Evolutionary conservation across 2,888 invertebrate genomes (phyloP).

Genomic region (Therioaphis trifolii): DNA sequence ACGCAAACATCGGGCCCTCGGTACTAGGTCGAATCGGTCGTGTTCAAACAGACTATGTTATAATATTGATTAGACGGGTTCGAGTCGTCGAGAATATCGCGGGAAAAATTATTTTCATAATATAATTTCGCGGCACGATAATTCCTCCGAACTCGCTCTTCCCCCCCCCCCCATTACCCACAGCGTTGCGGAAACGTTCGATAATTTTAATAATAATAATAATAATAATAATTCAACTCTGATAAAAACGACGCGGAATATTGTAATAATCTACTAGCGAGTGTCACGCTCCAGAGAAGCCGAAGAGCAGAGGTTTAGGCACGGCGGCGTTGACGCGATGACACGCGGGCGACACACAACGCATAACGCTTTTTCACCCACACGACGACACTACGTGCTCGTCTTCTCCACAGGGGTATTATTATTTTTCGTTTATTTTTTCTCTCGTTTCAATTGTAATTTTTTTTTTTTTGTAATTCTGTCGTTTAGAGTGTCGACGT

Average conservation of each 20-base stretch:
- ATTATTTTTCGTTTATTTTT: background rate
- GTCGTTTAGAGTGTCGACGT: too few species aligned
- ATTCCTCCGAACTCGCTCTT: background rate
- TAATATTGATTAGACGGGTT: too few species aligned
- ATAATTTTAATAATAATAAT: background rate
- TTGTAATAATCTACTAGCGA: background rate
- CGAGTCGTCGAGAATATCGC: background rate
- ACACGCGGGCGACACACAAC: background rate
- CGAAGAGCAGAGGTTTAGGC: slow-evolving; percentile 5
- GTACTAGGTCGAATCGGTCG: too few species aligned
- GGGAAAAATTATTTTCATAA: background rate
- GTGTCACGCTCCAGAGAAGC: slow-evolving; percentile 19
- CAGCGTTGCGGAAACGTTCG: background rate
- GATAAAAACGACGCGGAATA: background rate
- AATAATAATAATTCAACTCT: too few species aligned
- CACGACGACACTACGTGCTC: background rate
- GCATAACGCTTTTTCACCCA: background rate
- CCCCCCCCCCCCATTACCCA: background rate
- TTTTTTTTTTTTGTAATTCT: slow-evolving; percentile 10
- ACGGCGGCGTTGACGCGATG: slow-evolving; percentile 38
- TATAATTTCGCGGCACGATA: background rate
- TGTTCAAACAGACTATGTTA: too few species aligned
- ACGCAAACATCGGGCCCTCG: too few species aligned
- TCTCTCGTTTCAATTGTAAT: background rate
- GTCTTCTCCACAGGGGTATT: too few species aligned